These are phyloP conservation scores for Reticulitermes speratus DNA, from an alignment of 1,140 invertebrate species.

Conservation along the genomic window DNA sequence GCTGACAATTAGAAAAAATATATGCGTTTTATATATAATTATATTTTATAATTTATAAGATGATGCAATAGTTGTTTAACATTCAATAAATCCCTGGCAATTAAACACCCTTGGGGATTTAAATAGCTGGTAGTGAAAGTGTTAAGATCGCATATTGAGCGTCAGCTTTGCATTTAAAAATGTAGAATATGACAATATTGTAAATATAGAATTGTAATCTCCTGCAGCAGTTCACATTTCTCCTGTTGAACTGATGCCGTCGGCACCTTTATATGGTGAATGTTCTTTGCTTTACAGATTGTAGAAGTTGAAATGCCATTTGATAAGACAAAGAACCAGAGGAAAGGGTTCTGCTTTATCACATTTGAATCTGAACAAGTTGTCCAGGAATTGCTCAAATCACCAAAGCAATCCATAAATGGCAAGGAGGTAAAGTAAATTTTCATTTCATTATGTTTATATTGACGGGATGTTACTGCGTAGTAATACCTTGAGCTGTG, in stretches of 20 bases:
- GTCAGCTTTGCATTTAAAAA: too few relatives aligned
- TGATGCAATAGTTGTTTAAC: too few relatives aligned
- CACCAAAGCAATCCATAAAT: conserved; percentile 87
- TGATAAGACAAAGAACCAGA: conserved; percentile 93
- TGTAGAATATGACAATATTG: background rate
- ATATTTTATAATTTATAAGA: too few relatives aligned
- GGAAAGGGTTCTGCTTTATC: conserved; percentile 94
- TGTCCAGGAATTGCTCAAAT: conserved; percentile 85
- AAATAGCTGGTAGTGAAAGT: too few relatives aligned
- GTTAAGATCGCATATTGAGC: too few relatives aligned
- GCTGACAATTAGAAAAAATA: too few relatives aligned
- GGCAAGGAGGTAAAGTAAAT: conserved; percentile 74
- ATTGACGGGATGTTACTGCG: background rate
- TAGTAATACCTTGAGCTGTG: too few relatives aligned
- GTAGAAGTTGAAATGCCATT: conserved; percentile 94
- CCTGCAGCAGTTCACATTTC: too few relatives aligned
- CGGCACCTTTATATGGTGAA: too few relatives aligned
- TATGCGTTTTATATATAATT: too few relatives aligned
- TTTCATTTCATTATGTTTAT: background rate
- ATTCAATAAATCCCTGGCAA: too few relatives aligned
- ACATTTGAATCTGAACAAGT: conserved; percentile 93
- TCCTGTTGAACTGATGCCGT: background rate
- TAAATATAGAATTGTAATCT: background rate
- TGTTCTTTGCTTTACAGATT: conserved; percentile 62
- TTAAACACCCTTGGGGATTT: too few relatives aligned